Evolutionary conservation across 2,888 invertebrate species (phyloP).

Genomic region (Agrochola lota): DNA sequence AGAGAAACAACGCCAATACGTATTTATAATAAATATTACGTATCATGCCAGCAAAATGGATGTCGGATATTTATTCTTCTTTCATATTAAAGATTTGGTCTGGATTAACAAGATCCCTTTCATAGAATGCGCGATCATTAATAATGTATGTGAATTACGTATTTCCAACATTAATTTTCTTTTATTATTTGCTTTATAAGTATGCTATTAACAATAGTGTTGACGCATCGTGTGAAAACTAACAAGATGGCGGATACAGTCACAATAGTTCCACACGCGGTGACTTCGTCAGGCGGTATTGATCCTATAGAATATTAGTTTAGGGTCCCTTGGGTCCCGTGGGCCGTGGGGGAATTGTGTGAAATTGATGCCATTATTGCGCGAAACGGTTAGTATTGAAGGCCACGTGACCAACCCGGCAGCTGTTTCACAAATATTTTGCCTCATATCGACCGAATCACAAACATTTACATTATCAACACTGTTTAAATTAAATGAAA

Average conservation of each 20-base stretch:
- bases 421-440: conserved; percentile 69
- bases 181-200: conserved; percentile 57
- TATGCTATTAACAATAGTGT: conserved; percentile 58
- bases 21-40: conserved; percentile 45
- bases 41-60: conserved; percentile 37
- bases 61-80: conserved; percentile 39
- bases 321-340: conserved; percentile 70
- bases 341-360: conserved; percentile 71
- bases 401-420: conserved; percentile 65
- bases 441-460: conserved; percentile 47
- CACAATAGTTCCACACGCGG: conserved; percentile 71
- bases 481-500: conserved; percentile 54
- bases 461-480: conserved; percentile 50
- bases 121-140: conserved; percentile 58
- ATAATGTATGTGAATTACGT: conserved; percentile 56
- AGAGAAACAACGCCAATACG: conserved; percentile 29
- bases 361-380: conserved; percentile 84
- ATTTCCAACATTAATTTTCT: conserved; percentile 55
- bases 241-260: conserved; percentile 67
- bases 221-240: conserved; percentile 76
- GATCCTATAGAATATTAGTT: conserved; percentile 75
- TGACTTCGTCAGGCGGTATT: conserved; percentile 76
- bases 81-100: conserved; percentile 53
- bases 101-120: conserved; percentile 60
- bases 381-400: conserved; percentile 61